These are phyloP conservation scores for Acrobasis consociella DNA, from an alignment of 2,888 invertebrate genomes.

Conservation along the genomic window DNA sequence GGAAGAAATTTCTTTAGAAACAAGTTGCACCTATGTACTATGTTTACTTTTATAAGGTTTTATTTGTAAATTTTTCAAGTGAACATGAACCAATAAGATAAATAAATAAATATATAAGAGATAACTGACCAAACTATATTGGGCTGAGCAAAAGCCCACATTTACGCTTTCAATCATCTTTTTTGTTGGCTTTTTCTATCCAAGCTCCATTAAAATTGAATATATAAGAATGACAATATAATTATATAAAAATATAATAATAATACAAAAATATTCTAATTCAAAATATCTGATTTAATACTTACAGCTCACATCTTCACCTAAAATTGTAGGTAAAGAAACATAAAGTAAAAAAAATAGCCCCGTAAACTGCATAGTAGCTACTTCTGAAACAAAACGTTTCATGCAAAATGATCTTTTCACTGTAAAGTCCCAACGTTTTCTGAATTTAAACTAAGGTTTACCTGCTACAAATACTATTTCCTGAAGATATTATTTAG, in stretches of 20 bases:
- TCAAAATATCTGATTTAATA: constrained; percentile 30
- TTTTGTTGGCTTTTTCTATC: too few relatives aligned
- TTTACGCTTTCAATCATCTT: too few relatives aligned
- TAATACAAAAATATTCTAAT: constrained; percentile 2
- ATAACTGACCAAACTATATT: too few relatives aligned
- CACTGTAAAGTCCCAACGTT: constrained; percentile 22
- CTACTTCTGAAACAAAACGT: constrained; percentile 33
- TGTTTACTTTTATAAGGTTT: too few relatives aligned
- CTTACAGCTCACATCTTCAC: constrained; percentile 77
- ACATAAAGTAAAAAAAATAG: constrained; percentile 52
- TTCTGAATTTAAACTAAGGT: constrained; percentile 26
- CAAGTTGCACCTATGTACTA: too few relatives aligned
- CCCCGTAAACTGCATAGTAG: constrained; percentile 50
- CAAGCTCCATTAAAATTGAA: neutral
- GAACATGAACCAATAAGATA: too few relatives aligned
- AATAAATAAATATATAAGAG: too few relatives aligned
- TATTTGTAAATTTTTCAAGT: too few relatives aligned
- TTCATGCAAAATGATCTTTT: neutral
- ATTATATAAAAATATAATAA: constrained; percentile 11
- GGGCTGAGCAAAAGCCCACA: too few relatives aligned
- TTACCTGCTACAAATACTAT: constrained; percentile 59
- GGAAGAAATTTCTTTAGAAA: too few relatives aligned
- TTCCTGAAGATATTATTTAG: constrained; percentile 55
- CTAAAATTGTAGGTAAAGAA: constrained; percentile 48
- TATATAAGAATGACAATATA: too few relatives aligned